These are phyloP conservation scores for Crypturellus tataupa DNA, from an alignment of 2,797 vertebrate species.

Conservation along the genomic window DNA sequence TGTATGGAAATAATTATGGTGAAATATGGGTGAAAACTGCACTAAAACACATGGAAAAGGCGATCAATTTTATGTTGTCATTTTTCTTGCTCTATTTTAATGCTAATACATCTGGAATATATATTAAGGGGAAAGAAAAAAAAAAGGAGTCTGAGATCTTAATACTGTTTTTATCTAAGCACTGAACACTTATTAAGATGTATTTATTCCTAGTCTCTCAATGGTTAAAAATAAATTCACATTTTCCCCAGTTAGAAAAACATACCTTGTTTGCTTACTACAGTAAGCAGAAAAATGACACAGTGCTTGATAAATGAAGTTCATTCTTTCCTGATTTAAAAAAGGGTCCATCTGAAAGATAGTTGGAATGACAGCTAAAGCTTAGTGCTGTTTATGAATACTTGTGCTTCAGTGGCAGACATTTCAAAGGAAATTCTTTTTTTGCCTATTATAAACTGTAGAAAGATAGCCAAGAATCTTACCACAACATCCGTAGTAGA, in stretches of 20 bases:
- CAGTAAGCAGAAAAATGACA: background rate
- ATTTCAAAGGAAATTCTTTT: background rate
- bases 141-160: background rate
- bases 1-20: no score
- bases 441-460: background rate
- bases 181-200: background rate
- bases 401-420: background rate
- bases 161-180: background rate
- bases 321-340: background rate
- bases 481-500: background rate
- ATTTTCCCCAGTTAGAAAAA: background rate
- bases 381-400: background rate
- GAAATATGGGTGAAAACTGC: background rate
- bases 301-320: background rate
- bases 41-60: background rate
- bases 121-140: background rate
- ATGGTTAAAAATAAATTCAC: background rate
- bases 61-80: background rate
- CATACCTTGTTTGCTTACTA: background rate
- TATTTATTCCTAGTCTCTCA: background rate
- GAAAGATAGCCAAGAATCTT: background rate
- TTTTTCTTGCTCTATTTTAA: background rate
- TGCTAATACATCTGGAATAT: background rate
- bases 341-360: background rate
- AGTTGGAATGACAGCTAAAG: background rate